phyloP scores from a whole-genome alignment of 2,797 vertebrate genomes.

The Salarias fasciatus region DNA sequence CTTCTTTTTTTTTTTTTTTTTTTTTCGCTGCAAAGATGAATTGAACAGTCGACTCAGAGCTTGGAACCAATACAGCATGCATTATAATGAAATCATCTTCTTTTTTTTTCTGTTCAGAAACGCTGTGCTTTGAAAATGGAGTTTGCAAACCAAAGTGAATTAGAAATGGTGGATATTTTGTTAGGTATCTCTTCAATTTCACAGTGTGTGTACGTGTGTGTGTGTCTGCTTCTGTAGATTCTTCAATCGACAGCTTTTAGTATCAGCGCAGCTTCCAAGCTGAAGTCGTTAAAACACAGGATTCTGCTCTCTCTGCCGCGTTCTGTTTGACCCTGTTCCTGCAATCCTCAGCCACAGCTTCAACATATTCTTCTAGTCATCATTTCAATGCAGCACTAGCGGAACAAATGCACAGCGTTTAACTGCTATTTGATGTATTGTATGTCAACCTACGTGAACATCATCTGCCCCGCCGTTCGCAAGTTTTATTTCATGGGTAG shows the following conservation, averaged over 20 bases:
- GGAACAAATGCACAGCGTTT: conserved; percentile 15
- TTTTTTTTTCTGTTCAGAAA: conserved; percentile 46
- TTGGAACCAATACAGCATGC: conserved; percentile 68
- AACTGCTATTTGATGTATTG: background rate
- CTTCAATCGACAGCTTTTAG: conserved; percentile 28
- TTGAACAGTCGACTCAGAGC: conserved; percentile 57
- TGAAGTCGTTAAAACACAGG: conserved; percentile 30
- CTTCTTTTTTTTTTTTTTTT: conserved; percentile 11
- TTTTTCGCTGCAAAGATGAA: conserved; percentile 62
- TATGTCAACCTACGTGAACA: too few relatives aligned
- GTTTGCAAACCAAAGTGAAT: conserved; percentile 73
- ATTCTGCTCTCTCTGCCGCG: conserved; percentile 13
- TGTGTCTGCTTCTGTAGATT: conserved; percentile 24
- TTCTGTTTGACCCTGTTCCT: conserved; percentile 21
- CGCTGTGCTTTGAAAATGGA: conserved; percentile 65
- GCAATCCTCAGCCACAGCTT: conserved; percentile 25
- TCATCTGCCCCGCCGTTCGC: too few relatives aligned
- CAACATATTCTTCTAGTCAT: background rate
- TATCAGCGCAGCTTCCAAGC: conserved; percentile 46
- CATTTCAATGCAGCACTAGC: background rate
- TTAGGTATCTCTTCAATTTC: conserved; percentile 62
- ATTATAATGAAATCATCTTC: conserved; percentile 74
- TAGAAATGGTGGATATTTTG: conserved; percentile 71
- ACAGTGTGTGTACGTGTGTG: conserved; percentile 21
- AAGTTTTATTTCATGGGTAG: too few relatives aligned